Evolutionary conservation across 2,113 vertebrate species (phyloP).

Genomic region (Leptobrachium ailaonicum): DNA sequence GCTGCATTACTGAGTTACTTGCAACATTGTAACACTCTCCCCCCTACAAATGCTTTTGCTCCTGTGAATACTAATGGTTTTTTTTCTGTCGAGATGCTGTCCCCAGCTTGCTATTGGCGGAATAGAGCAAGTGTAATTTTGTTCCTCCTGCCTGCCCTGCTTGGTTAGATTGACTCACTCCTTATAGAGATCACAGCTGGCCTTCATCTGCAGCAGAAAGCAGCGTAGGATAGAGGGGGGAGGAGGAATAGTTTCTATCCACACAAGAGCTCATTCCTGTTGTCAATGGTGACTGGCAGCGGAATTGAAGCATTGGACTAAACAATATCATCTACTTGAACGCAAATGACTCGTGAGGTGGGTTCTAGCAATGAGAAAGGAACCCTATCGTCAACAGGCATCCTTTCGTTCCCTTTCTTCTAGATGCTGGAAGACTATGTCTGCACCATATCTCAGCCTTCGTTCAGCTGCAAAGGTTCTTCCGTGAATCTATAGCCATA

Average conservation of each 20-base stretch:
- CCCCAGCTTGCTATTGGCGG: constrained; percentile 37
- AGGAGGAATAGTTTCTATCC: constrained; percentile 41
- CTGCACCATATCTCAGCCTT: constrained; percentile 2
- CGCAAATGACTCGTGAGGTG: constrained; percentile 34
- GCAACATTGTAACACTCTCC: not conserved
- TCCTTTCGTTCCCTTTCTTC: constrained; percentile 18
- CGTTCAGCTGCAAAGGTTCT: not conserved
- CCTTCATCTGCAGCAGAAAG: constrained; percentile 49
- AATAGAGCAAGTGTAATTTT: constrained; percentile 31
- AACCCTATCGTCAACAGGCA: constrained; percentile 36
- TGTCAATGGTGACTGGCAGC: constrained; percentile 49
- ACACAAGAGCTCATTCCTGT: constrained; percentile 45
- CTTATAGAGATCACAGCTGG: constrained; percentile 50
- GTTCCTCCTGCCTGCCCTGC: constrained; percentile 39
- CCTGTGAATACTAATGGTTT: constrained; percentile 41
- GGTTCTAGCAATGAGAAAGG: constrained; percentile 30
- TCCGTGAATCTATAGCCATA: constrained; percentile 17
- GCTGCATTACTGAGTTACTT: constrained; percentile 50
- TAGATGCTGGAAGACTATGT: constrained; percentile 8
- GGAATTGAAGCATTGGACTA: constrained; percentile 33
- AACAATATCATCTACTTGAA: constrained; percentile 37
- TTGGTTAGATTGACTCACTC: constrained; percentile 45
- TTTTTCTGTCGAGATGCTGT: constrained; percentile 34
- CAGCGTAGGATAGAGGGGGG: constrained; percentile 45
- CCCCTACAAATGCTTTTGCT: constrained; percentile 21